phyloP scores from a whole-genome alignment of 2,797 vertebrate species.

The Sebastes taczanowskii region DNA sequence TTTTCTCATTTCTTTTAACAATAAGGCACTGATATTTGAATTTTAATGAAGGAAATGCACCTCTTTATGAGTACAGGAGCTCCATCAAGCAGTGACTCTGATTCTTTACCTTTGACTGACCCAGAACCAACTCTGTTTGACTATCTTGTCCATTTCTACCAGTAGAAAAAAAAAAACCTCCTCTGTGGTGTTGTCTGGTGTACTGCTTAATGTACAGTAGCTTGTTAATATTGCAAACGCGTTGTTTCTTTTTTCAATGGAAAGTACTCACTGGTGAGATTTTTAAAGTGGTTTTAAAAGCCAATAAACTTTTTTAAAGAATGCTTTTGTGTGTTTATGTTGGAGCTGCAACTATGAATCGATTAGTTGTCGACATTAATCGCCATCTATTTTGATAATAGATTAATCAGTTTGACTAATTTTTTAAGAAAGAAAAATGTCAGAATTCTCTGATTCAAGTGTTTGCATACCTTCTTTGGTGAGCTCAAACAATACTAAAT shows the following conservation, averaged over 20 bases:
- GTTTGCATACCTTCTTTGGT: no score
- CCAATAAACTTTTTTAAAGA: conserved; percentile 96
- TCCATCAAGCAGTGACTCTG: conserved; percentile 90
- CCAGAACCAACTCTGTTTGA: conserved; percentile 85
- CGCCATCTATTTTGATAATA: no score
- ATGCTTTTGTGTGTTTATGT: conserved; percentile 45
- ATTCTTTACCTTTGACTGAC: conserved; percentile 90
- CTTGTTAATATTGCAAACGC: conserved; percentile 97
- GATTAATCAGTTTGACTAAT: no score
- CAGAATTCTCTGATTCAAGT: no score
- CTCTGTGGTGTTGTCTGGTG: conserved; percentile 94
- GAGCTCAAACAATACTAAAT: no score
- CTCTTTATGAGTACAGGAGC: conserved; percentile 89
- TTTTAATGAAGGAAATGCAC: conserved; percentile 91
- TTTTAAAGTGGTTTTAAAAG: conserved; percentile 99
- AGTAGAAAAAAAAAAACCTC: conserved; percentile 87
- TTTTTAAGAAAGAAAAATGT: fast-evolving
- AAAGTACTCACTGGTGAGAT: conserved; percentile 99
- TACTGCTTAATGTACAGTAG: conserved; percentile 98
- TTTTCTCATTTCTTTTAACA: conserved; percentile 85
- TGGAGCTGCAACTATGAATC: no score
- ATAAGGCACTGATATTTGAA: conserved; percentile 97
- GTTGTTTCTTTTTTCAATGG: conserved; percentile 97
- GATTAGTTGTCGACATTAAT: no score
- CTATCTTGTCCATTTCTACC: conserved; percentile 92